These are phyloP conservation scores for Callionymus lyra DNA, from an alignment of 2,113 vertebrate genomes.

Conservation along the genomic window DNA sequence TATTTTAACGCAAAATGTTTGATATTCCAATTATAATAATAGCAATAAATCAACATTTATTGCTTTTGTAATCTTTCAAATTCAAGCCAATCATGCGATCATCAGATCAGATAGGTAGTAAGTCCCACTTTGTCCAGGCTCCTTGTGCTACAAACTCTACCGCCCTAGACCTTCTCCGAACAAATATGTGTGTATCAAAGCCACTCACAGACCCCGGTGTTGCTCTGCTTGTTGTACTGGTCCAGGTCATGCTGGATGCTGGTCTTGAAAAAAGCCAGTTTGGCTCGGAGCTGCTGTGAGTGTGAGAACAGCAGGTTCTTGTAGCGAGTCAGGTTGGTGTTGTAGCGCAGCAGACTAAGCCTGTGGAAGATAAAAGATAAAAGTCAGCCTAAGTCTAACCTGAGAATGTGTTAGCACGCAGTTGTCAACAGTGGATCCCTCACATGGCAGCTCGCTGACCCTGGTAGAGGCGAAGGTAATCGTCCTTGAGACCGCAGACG, in stretches of 20 bases:
- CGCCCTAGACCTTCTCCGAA: too few relatives aligned
- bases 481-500: conserved; percentile 88
- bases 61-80: too few relatives aligned
- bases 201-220: conserved; percentile 87
- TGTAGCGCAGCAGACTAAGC: conserved; percentile 92
- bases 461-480: conserved; percentile 89
- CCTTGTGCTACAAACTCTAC: too few relatives aligned
- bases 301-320: conserved; percentile 92
- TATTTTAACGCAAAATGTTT: too few relatives aligned
- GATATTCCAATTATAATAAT: too few relatives aligned
- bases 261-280: conserved; percentile 88
- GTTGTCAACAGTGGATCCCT: too few relatives aligned
- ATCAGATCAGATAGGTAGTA: too few relatives aligned
- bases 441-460: conserved; percentile 96
- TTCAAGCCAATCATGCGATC: too few relatives aligned
- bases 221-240: conserved; percentile 87
- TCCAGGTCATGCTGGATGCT: conserved; percentile 92
- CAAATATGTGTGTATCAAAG: not conserved
- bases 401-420: too few relatives aligned
- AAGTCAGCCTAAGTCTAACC: too few relatives aligned
- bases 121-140: too few relatives aligned
- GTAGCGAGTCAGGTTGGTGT: conserved; percentile 90
- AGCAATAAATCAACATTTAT: too few relatives aligned
- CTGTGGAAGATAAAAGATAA: conserved; percentile 48
- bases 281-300: conserved; percentile 91